A percentile compares a stretch with the other conserved stretches of the same genome.
Evolutionary conservation across 2,113 vertebrate species (phyloP).

Genomic region (Amphiprion percula): DNA sequence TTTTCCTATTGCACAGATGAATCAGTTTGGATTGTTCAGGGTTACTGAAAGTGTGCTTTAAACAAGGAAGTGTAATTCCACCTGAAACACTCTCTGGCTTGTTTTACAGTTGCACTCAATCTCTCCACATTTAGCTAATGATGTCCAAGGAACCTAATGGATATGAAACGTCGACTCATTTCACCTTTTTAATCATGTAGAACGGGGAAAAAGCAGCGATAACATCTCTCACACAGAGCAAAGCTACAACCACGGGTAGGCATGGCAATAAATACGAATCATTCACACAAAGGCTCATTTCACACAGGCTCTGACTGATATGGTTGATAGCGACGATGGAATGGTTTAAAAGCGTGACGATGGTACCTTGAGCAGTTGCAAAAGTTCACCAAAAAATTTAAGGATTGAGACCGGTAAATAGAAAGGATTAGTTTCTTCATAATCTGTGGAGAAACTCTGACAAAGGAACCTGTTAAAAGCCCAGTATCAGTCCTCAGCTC

Average conservation of each 20-base stretch:
- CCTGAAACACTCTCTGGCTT: constrained; percentile 1
- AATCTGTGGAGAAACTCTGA: not conserved
- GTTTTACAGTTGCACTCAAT: constrained; percentile 28
- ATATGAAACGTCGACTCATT: constrained; percentile 65
- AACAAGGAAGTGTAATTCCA: not conserved
- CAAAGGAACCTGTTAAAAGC: not conserved
- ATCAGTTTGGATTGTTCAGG: not conserved
- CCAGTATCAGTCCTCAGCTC: not conserved
- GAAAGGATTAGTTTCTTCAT: not conserved
- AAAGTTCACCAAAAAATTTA: not conserved
- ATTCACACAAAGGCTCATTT: constrained; percentile 25
- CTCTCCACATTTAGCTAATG: constrained; percentile 50
- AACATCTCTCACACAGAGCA: constrained; percentile 44
- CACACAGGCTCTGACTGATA: constrained; percentile 6
- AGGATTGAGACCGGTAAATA: not conserved
- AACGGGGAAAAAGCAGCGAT: constrained; percentile 41
- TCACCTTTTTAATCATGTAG: constrained; percentile 56
- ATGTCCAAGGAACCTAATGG: constrained; percentile 46
- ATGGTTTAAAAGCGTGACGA: not conserved
- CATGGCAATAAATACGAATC: constrained; percentile 34
- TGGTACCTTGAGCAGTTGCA: not conserved
- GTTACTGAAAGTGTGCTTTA: not conserved
- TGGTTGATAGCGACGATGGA: not conserved
- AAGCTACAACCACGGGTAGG: not conserved
- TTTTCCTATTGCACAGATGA: not conserved